These are phyloP conservation scores for Zalophus californianus DNA, from an alignment of 2,797 vertebrate species.

Conservation along the genomic window DNA sequence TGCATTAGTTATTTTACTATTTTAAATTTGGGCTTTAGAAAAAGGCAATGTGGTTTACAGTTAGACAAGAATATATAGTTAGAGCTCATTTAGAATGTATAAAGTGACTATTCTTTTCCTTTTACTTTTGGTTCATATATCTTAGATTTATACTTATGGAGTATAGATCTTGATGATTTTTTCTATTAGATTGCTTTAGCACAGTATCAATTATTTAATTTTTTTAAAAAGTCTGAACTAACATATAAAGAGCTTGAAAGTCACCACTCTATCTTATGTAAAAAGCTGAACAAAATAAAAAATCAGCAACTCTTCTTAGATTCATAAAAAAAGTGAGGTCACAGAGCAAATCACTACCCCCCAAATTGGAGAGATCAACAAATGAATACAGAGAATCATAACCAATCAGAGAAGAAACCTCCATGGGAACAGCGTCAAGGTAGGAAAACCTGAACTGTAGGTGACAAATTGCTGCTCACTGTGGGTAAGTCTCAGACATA, in stretches of 20 bases:
- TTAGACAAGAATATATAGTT: background rate
- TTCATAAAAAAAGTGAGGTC: background rate
- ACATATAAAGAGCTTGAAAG: background rate
- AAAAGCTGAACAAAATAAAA: background rate
- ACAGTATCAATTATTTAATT: background rate
- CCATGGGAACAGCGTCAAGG: background rate
- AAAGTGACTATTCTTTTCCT: background rate
- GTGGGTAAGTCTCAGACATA: background rate
- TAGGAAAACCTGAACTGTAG: background rate
- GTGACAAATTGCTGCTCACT: background rate
- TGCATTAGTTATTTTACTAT: background rate
- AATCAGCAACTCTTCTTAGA: background rate
- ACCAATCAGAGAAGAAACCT: background rate
- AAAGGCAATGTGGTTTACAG: background rate
- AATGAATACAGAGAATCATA: background rate
- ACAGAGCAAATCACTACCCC: background rate
- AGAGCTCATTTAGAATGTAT: background rate
- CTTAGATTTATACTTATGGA: background rate
- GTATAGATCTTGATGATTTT: background rate
- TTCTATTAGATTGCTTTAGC: background rate
- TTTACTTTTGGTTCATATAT: background rate
- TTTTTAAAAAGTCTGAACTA: background rate
- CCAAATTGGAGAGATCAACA: background rate
- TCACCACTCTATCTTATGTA: background rate
- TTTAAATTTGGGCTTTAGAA: conserved; percentile 3